These are phyloP conservation scores for Ptilonorhynchus violaceus DNA, from an alignment of 2,113 vertebrate genomes.

Conservation along the genomic window DNA sequence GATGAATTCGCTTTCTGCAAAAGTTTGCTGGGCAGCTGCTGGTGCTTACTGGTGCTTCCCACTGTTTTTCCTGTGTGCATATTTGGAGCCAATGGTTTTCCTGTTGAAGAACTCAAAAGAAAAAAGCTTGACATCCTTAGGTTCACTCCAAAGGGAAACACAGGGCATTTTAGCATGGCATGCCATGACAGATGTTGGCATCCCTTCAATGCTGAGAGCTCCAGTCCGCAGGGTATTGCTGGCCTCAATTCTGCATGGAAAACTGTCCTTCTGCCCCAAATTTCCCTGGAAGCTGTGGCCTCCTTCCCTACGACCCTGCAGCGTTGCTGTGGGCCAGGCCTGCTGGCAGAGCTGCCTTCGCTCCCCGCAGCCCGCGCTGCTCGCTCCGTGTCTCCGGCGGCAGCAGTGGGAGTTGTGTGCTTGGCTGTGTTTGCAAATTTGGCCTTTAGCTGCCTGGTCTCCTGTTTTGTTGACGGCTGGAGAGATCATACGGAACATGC, in stretches of 20 bases:
- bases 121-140: background rate
- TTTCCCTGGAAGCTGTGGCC: background rate
- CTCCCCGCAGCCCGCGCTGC: background rate
- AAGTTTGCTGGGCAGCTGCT: background rate
- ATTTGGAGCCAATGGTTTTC: background rate
- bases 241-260: background rate
- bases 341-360: background rate
- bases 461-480: background rate
- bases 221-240: background rate
- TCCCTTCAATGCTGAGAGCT: background rate
- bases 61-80: background rate
- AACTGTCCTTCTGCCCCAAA: background rate
- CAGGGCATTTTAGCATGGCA: background rate
- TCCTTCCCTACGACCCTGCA: background rate
- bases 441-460: slow-evolving; percentile 12
- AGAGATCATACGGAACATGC: slow-evolving; percentile 12
- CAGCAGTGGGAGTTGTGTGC: background rate
- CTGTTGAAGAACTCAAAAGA: background rate
- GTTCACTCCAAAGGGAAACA: background rate
- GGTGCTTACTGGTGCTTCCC: background rate
- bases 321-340: background rate
- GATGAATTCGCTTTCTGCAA: background rate
- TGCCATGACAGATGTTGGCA: rapidly evolving
- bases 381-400: rapidly evolving
- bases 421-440: slow-evolving; percentile 21